Evolutionary conservation across 2,113 vertebrate genomes (phyloP), one percentile per base, ranked within the genome.

Genomic region (Micronycteris hirsuta): DNA sequence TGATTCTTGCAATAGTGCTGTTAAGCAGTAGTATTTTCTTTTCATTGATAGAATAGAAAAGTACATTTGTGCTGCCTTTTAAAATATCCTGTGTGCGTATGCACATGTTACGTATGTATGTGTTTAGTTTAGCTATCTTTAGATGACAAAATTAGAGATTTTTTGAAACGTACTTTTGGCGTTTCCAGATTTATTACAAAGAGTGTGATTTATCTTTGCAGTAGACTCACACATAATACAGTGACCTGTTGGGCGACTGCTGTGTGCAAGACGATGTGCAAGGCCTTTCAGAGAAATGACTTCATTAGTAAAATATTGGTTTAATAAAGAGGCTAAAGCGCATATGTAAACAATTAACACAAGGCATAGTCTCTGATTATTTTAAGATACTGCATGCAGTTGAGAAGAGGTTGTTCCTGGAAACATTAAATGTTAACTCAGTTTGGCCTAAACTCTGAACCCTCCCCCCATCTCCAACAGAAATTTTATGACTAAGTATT

Each of bases 251-350:
- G 15, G 24, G 26, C 84, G 41, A 63, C 49, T 93, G 65, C 58
- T 71, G 3, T 54, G 45, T 85, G 67, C 89, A 89, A 91, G 41
- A 89, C 5, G 54, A 8, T 43, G n/a, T 90, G 52, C 10, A 87
- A 47, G 8, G 14, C 45, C 15, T 88, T 90, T 80, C 31, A 68
- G 80, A 78, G 83, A 91, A 63, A 68, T 83, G 11, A 45, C 78
- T 92, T 77, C n/a, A n/a, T 91, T 91, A 28, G 61, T 94, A 61
- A 95, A 91, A 41, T 54, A 68, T 33, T 14, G 77, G 14, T 95
- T 93, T 89, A 89, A 81, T 76, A 83, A 16, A 94, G 83, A 84
- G n/a, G 70, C 81, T 89, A 52, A 81, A 68, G 65, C 16, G 81
- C 41, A 47, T 36, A 36, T 70, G 65, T 33, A 65, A 36, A 58